Conservation (phyloP, 1,140 invertebrate species). For the Aphaenogaster floridana region DNA sequence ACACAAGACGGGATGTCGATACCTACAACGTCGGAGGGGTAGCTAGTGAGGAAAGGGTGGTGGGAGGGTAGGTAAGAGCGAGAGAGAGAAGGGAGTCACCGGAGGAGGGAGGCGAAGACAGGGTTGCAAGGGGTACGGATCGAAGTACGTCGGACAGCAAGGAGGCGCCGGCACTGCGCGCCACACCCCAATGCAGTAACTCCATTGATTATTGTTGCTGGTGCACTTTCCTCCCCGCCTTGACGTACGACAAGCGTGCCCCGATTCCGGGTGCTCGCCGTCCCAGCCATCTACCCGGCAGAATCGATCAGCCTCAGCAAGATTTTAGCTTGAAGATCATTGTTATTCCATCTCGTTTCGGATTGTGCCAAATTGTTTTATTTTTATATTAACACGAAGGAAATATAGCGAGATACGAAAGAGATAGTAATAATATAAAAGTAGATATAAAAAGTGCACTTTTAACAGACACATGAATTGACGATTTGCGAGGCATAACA, state of each 20-base stretch:
- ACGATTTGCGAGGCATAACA: background rate
- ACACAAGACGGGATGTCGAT: constrained; percentile 76
- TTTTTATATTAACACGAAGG: background rate
- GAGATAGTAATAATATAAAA: constrained; percentile 3
- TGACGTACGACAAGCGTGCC: constrained; percentile 72
- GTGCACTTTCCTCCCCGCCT: constrained; percentile 78
- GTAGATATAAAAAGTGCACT: background rate
- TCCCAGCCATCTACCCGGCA: constrained; percentile 46
- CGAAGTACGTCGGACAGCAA: constrained; percentile 84
- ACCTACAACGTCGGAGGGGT: constrained; percentile 57
- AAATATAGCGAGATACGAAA: background rate
- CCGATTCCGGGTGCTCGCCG: constrained; percentile 63
- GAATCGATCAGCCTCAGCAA: constrained; percentile 49
- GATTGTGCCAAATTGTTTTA: background rate
- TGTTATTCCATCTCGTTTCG: background rate
- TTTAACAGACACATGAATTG: background rate
- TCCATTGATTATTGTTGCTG: constrained; percentile 84
- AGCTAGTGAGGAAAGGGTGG: constrained; percentile 41
- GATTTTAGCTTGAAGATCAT: constrained; percentile 27
- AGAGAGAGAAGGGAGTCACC: constrained; percentile 37
- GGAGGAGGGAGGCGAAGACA: constrained; percentile 60
- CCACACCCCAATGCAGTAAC: constrained; percentile 84
- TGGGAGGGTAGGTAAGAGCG: constrained; percentile 34
- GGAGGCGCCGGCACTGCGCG: constrained; percentile 82
- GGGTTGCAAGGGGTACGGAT: constrained; percentile 81